A percentile compares a stretch with the other conserved stretches of the same genome.
Conservation (phyloP, 2,113 vertebrate species). For the Ameiurus melas region DNA sequence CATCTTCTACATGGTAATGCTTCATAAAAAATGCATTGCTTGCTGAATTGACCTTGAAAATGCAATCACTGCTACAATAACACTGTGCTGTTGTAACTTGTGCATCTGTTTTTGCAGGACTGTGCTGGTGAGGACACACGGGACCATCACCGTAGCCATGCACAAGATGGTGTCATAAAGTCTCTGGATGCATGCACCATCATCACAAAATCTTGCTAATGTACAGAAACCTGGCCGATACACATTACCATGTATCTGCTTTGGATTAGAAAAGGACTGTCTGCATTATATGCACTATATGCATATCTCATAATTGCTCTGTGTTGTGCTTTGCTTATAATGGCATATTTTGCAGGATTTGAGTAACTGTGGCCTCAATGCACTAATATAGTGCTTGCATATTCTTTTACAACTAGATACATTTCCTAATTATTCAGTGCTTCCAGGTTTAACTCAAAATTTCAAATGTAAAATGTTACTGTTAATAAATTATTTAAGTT, state of each 20-base stretch:
- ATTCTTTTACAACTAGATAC: not conserved
- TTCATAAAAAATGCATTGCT: not conserved
- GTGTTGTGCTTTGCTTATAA: conserved; percentile 19
- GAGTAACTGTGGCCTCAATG: not conserved
- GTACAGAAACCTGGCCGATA: not conserved
- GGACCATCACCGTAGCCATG: conserved; percentile 89
- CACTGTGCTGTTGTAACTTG: not conserved
- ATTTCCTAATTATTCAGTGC: not conserved
- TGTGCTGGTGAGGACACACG: conserved; percentile 91
- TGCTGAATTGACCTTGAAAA: not conserved
- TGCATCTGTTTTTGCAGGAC: conserved; percentile 73
- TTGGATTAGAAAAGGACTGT: not conserved
- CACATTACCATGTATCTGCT: not conserved
- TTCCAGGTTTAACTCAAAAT: not conserved
- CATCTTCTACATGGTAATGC: not conserved
- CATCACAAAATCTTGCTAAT: not conserved
- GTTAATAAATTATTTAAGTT: conserved; percentile 24
- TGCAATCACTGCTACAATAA: not conserved
- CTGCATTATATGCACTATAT: no score
- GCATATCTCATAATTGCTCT: not conserved
- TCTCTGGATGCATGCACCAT: conserved; percentile 30
- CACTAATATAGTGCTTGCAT: not conserved
- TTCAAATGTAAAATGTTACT: not conserved
- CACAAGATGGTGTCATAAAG: conserved; percentile 90
- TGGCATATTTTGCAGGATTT: not conserved